Percentiles rank a stretch among this genome's conserved stretches.
phyloP scores from a whole-genome alignment of 1,140 invertebrate species.

The Pogonomyrmex barbatus region DNA sequence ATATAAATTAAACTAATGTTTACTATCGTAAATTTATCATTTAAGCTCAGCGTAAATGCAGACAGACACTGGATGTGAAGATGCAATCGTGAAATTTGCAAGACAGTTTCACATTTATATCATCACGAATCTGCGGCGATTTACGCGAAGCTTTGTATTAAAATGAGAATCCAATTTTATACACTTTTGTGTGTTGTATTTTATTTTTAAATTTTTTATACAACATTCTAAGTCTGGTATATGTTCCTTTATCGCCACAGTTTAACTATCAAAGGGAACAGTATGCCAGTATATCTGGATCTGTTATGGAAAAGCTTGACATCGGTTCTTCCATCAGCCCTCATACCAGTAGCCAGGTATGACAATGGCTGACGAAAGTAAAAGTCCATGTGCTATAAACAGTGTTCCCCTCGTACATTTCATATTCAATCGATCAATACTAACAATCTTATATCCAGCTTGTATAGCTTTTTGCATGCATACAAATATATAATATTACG shows the following conservation, averaged over 20 bases:
- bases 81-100: neutral
- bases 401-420: neutral
- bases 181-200: neutral
- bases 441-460: conserved; percentile 39
- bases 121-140: neutral
- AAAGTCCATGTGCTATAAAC: neutral
- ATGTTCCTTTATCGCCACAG: conserved; percentile 81
- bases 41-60: neutral
- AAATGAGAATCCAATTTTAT: conserved; percentile 10
- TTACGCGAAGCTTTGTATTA: conserved; percentile 27
- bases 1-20: neutral
- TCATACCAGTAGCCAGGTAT: conserved; percentile 90
- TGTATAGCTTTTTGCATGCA: conserved; percentile 69
- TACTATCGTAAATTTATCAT: conserved; percentile 32
- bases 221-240: conserved; percentile 62
- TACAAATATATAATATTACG: conserved; percentile 7
- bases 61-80: conserved; percentile 7
- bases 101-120: conserved; percentile 10
- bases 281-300: conserved; percentile 93
- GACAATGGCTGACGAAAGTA: conserved; percentile 72
- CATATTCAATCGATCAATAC: neutral
- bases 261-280: conserved; percentile 92
- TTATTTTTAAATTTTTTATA: conserved; percentile 31
- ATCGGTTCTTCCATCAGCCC: conserved; percentile 92
- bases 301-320: conserved; percentile 92